Evolutionary conservation across 2,113 vertebrate genomes (phyloP).

Genomic region (Lates calcarifer): DNA sequence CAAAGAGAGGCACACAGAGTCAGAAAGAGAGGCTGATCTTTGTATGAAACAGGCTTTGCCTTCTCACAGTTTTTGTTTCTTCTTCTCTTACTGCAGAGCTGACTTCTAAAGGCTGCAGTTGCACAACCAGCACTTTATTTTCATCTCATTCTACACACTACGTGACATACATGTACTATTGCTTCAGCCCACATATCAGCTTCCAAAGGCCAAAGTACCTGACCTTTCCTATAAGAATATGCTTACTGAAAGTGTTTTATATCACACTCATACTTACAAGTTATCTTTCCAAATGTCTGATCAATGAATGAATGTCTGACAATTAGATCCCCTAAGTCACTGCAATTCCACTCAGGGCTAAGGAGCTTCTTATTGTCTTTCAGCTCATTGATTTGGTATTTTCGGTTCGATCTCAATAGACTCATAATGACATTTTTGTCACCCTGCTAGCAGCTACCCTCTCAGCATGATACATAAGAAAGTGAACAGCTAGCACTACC

Average conservation of each 20-base stretch:
- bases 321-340: too few species aligned
- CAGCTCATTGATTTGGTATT: neutral
- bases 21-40: slow-evolving; percentile 56
- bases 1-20: slow-evolving; percentile 53
- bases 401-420: neutral
- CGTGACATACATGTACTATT: slow-evolving; percentile 12
- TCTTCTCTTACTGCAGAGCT: slow-evolving; percentile 42
- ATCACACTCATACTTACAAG: neutral
- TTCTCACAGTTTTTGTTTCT: slow-evolving; percentile 34
- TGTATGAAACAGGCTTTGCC: slow-evolving; percentile 39
- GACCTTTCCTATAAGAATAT: neutral
- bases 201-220: slow-evolving; percentile 20
- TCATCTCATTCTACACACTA: slow-evolving; percentile 26
- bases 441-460: too few species aligned
- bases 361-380: neutral
- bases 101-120: slow-evolving; percentile 47
- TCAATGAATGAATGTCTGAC: too few species aligned
- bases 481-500: neutral
- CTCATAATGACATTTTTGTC: neutral
- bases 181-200: slow-evolving; percentile 19
- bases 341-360: neutral
- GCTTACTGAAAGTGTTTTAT: neutral
- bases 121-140: slow-evolving; percentile 38
- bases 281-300: neutral
- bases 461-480: too few species aligned